These are phyloP conservation scores for Sclerurus mexicanus DNA, from an alignment of 2,113 vertebrate genomes.

Conservation along the genomic window DNA sequence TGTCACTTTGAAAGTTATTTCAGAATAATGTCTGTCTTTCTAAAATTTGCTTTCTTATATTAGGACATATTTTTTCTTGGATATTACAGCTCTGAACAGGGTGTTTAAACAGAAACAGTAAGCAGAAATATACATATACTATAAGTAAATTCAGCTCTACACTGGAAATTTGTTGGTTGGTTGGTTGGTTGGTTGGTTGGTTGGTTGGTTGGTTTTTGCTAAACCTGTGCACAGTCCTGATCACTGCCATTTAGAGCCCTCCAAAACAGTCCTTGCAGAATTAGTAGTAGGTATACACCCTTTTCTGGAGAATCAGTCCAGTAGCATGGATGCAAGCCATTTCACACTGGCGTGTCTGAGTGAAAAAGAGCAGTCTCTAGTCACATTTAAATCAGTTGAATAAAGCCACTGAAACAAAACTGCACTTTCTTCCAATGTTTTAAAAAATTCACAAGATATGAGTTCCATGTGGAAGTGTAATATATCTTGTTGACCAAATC, in stretches of 20 bases:
- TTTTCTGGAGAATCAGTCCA: background rate
- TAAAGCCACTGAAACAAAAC: background rate
- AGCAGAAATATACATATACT: background rate
- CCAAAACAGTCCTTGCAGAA: background rate
- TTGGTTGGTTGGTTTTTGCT: background rate
- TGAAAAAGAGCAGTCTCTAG: background rate
- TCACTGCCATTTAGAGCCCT: background rate
- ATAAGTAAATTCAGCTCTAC: background rate
- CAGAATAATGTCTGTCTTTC: background rate
- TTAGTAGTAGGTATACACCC: background rate
- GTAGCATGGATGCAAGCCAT: background rate
- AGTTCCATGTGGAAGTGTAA: accelerated
- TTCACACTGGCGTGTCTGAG: background rate
- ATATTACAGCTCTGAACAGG: background rate
- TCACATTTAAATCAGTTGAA: background rate
- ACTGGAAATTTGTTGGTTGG: background rate
- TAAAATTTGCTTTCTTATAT: background rate
- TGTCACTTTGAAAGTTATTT: background rate
- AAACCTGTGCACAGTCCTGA: background rate
- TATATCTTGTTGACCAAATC: background rate
- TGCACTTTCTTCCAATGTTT: background rate
- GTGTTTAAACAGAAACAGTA: background rate
- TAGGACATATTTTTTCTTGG: background rate
- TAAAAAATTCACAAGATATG: background rate
- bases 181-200: no score